Base-by-base conservation (phyloP, 2,113 vertebrate genomes). In the Pantherophis guttatus region DNA sequence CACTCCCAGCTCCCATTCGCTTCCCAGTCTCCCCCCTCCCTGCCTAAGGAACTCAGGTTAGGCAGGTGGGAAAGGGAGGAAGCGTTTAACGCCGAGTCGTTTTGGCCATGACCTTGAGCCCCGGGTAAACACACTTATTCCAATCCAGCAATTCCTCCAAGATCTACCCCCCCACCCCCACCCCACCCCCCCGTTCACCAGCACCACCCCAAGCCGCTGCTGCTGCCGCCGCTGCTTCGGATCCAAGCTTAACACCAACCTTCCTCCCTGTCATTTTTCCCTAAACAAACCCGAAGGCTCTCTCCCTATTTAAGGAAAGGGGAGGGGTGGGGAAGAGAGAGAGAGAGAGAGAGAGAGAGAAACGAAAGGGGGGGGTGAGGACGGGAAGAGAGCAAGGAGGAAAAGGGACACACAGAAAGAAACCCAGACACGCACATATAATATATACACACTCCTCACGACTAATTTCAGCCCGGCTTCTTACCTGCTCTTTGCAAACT, bases 41-140 rank as follows among this genome's bases (percentile, higher is more conserved):
- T 97, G 96, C 98, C 95, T 97, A 94, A 57, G 97, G 95, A 97
- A 97, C 97, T 97, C 96, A 97, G 87, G 33, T 26, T 39, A 26
- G 62, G 48, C 87, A 53, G n/a, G 24, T 54, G 55, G 44, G 62
- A 39, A 29, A 86, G 13, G 50, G 26, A 26, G 50, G 24, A 97
- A 97, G 96, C 97, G 97, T 98, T 98, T 97, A 97, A 96, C 97
- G 97, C 98, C 94, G 98, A 98, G 97, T 98, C 97, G 97, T 98
- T 98, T 89, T 98, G 97, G 97, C 98, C 97, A 97, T 99, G 98
- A 99, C 99, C 99, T 99, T 99, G 98, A 98, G 98, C 98, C 98
- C 98, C 97, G 96, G 97, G 98, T 97, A 98, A 99, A 98, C 98
- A 98, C 97, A 98, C 98, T 98, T 98, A 98, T 98, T 98, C 95